phyloP scores from a whole-genome alignment of 2,113 vertebrate species.

The Pogonocichla stellata region DNA sequence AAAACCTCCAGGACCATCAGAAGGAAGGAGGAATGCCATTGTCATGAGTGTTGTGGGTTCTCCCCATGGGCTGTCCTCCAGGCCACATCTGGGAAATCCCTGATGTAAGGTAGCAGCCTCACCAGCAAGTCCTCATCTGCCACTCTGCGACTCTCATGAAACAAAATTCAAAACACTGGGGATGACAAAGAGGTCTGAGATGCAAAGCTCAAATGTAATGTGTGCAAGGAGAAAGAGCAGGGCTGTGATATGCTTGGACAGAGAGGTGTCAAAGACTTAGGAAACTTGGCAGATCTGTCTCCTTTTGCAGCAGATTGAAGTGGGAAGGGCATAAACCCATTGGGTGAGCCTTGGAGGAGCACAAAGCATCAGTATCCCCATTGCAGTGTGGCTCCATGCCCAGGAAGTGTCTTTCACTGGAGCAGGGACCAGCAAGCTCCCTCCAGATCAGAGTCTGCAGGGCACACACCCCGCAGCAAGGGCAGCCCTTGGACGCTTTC shows the following conservation, averaged over 20 bases:
- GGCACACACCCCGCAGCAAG: background rate
- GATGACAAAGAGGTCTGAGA: background rate
- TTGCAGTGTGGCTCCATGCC: background rate
- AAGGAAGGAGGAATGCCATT: background rate
- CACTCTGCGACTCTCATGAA: background rate
- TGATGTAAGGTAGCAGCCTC: background rate
- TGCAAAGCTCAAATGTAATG: background rate
- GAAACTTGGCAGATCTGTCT: background rate
- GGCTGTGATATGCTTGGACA: background rate
- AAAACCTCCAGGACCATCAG: background rate
- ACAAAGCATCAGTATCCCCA: accelerated
- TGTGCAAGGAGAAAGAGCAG: background rate
- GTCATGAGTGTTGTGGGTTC: background rate
- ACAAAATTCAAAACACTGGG: background rate
- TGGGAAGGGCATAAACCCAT: background rate
- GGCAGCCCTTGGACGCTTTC: background rate
- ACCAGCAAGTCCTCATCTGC: background rate
- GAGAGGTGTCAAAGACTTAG: background rate
- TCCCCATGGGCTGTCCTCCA: background rate
- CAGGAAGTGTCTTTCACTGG: background rate
- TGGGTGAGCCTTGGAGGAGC: background rate
- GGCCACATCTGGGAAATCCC: background rate
- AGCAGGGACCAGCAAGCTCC: background rate
- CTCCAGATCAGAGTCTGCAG: accelerated
- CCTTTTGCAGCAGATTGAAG: background rate